Conservation (phyloP, 2,113 vertebrate genomes). For the Tamias sibiricus region DNA sequence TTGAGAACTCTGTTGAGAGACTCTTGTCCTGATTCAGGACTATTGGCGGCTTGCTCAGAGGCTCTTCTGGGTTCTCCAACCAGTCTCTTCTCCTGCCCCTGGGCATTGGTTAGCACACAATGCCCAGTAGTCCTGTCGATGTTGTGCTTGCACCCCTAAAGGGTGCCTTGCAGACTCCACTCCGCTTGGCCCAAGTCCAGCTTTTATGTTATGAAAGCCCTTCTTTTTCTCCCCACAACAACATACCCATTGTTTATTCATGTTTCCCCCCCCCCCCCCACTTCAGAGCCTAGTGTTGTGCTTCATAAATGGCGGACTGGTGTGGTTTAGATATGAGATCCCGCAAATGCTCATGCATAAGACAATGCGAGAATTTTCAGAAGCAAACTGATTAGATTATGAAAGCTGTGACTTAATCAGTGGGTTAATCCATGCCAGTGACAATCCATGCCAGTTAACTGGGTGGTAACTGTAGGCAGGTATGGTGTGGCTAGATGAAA, state of each 20-base stretch:
- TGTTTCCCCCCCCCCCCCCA: neutral
- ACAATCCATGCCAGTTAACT: too few relatives aligned
- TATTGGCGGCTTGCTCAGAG: neutral
- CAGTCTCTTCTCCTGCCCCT: neutral
- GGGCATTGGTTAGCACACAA: neutral
- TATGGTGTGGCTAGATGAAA: too few relatives aligned
- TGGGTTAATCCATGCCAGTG: too few relatives aligned
- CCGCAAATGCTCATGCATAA: too few relatives aligned
- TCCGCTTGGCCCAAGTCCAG: neutral
- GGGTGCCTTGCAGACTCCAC: neutral
- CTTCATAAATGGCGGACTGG: neutral
- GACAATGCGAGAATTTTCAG: too few relatives aligned
- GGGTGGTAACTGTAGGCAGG: too few relatives aligned
- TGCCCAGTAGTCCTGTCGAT: neutral
- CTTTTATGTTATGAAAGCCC: neutral
- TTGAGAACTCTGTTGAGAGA: slow-evolving; percentile 15
- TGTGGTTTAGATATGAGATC: too few relatives aligned
- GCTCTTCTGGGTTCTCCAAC: neutral
- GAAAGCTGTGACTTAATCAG: too few relatives aligned
- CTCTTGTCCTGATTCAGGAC: neutral
- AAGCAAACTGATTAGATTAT: too few relatives aligned
- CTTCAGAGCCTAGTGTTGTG: neutral
- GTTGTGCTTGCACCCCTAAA: neutral
- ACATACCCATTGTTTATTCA: neutral
- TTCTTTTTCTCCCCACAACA: neutral